These are phyloP conservation scores for Lasaia peninsularis DNA, from an alignment of 1,140 invertebrate genomes.

Conservation along the genomic window DNA sequence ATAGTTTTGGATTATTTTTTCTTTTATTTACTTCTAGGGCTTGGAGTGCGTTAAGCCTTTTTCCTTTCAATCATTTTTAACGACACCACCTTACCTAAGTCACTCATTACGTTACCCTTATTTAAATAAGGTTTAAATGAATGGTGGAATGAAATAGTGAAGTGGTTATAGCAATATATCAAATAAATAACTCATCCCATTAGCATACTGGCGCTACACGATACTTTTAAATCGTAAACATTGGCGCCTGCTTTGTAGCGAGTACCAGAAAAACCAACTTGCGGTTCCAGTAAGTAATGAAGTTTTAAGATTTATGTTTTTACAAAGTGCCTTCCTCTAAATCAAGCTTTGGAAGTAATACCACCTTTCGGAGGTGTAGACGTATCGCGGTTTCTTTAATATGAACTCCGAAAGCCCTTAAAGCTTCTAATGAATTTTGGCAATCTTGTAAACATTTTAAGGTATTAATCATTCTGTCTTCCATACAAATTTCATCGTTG, in stretches of 20 bases:
- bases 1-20: too few relatives aligned
- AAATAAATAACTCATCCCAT: neutral
- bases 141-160: neutral
- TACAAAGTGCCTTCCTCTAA: slow-evolving; percentile 35
- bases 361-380: slow-evolving; percentile 1
- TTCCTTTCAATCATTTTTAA: too few relatives aligned
- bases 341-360: slow-evolving; percentile 7
- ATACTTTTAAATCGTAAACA: slow-evolving; percentile 67
- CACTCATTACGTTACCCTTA: too few relatives aligned
- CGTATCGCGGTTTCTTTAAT: neutral
- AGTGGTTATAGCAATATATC: neutral
- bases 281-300: slow-evolving; percentile 56
- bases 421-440: neutral
- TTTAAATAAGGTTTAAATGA: too few relatives aligned
- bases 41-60: too few relatives aligned
- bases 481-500: neutral
- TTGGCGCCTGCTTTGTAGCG: slow-evolving; percentile 46
- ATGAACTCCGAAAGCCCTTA: neutral
- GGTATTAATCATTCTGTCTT: neutral
- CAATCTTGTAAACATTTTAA: neutral
- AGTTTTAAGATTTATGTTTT: slow-evolving; percentile 68
- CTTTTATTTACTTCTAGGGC: too few relatives aligned
- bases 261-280: slow-evolving; percentile 54
- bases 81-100: too few relatives aligned
- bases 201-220: neutral